phyloP scores from a whole-genome alignment of 2,797 vertebrate genomes.

The Protosalanx chinensis region DNA sequence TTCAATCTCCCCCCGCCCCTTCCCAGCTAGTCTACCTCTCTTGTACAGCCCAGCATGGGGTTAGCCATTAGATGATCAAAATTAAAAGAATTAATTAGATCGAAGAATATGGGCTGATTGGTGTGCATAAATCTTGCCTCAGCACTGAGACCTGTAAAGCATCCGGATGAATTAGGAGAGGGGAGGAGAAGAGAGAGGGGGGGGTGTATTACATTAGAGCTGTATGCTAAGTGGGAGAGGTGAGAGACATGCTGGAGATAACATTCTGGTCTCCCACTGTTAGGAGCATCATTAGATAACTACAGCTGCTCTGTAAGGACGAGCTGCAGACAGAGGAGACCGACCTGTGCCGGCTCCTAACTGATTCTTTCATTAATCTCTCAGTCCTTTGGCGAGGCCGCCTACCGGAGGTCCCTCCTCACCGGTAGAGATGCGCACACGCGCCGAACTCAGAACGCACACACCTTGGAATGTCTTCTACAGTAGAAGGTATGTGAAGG shows the following conservation, averaged over 20 bases:
- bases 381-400: too few relatives aligned
- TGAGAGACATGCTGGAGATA: constrained; percentile 7
- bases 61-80: constrained; percentile 65
- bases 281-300: neutral
- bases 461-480: neutral
- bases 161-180: constrained; percentile 5
- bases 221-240: constrained; percentile 10
- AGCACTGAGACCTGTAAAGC: constrained; percentile 30
- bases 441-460: too few relatives aligned
- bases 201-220: neutral
- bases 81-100: constrained; percentile 75
- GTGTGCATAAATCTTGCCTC: constrained; percentile 51
- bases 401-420: too few relatives aligned
- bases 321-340: too few relatives aligned
- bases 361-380: too few relatives aligned
- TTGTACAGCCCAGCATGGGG: constrained; percentile 62
- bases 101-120: constrained; percentile 75
- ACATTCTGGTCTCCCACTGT: neutral
- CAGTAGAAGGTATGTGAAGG: neutral
- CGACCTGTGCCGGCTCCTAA: too few relatives aligned
- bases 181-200: neutral
- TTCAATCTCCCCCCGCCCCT: neutral
- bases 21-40: constrained; percentile 39
- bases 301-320: neutral
- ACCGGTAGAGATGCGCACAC: too few relatives aligned